These are phyloP conservation scores for Phocoena phocoena DNA, from an alignment of 2,113 vertebrate species.

Conservation along the genomic window DNA sequence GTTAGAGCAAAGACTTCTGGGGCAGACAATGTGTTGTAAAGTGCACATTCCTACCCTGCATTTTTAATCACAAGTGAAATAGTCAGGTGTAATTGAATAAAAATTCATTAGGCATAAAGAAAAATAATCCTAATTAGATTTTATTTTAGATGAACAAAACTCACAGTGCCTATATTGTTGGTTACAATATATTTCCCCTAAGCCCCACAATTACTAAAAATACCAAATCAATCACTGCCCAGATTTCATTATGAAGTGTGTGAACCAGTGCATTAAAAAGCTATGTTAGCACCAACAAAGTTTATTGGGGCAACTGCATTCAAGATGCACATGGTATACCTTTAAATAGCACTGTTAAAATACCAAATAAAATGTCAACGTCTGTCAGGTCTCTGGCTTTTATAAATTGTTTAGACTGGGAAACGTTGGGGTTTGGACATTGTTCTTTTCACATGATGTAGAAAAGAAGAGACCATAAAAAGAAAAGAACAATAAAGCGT, in stretches of 20 bases:
- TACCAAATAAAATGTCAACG: conserved; percentile 89
- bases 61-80: conserved; percentile 32
- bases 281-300: conserved; percentile 74
- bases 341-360: conserved; percentile 86
- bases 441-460: conserved; percentile 75
- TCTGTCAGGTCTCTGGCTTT: conserved; percentile 85
- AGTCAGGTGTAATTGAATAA: conserved; percentile 47
- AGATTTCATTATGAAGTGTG: conserved; percentile 71
- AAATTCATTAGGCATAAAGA: conserved; percentile 51
- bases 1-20: not conserved
- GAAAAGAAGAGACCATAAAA: conserved; percentile 78
- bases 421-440: conserved; percentile 79
- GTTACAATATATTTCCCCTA: conserved; percentile 60
- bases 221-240: conserved; percentile 56
- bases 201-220: conserved; percentile 60
- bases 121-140: conserved; percentile 64
- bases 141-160: conserved; percentile 61
- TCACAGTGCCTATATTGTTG: not conserved
- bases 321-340: conserved; percentile 77
- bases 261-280: conserved; percentile 80
- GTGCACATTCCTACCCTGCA: not conserved
- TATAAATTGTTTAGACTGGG: conserved; percentile 96
- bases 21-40: not conserved
- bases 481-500: conserved; percentile 83
- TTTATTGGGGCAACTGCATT: conserved; percentile 83